Evolutionary conservation across 2,797 vertebrate species (phyloP).

Genomic region (Pipistrellus pipistrellus): DNA sequence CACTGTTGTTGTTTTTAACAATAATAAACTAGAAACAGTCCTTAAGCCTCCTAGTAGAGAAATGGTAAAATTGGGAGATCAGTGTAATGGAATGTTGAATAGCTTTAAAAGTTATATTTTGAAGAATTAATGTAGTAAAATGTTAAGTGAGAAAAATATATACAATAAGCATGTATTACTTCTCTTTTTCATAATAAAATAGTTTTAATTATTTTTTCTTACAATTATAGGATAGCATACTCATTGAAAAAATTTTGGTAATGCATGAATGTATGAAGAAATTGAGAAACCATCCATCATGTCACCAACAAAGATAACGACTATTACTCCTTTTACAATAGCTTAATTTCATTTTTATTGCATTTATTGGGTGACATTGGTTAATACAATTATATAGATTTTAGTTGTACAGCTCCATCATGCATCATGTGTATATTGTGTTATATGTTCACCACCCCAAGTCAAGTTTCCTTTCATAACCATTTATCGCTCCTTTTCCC

Average conservation of each 20-base stretch:
- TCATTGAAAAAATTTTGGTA: background rate
- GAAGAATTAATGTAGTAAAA: background rate
- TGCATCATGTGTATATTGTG: background rate
- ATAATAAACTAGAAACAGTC: background rate
- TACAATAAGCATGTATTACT: background rate
- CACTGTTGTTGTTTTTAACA: background rate
- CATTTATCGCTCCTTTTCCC: background rate
- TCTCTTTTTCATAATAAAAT: conserved; percentile 22
- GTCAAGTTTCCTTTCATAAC: background rate
- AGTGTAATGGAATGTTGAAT: background rate
- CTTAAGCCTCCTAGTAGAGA: background rate
- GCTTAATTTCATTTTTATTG: background rate
- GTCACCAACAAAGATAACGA: background rate
- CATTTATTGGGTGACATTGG: background rate
- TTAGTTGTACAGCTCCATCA: background rate
- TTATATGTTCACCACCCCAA: background rate
- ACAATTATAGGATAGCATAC: background rate
- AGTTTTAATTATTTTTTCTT: background rate
- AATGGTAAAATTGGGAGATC: background rate
- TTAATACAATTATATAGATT: background rate
- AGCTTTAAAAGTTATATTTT: conserved; percentile 5
- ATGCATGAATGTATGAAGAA: background rate
- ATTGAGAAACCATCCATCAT: background rate
- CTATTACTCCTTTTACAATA: background rate
- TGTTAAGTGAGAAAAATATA: background rate